Base-by-base conservation (phyloP, 2,797 vertebrate species). In the Carcharodon carcharias region DNA sequence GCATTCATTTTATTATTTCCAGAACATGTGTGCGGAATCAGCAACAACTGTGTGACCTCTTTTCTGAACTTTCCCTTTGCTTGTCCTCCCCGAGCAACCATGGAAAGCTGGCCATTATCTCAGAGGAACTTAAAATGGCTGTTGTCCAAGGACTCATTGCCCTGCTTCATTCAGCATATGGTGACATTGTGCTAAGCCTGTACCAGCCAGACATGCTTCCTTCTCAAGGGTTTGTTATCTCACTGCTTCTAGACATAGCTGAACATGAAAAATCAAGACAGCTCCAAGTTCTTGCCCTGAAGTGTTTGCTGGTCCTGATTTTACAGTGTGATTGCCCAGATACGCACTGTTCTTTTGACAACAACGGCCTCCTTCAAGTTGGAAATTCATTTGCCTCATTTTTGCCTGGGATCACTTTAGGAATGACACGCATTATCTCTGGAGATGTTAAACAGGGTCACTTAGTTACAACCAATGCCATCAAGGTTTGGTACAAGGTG, bases 381-480 rank as follows among this genome's bases (percentile, higher is more conserved):
- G 99, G 99, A 71, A 97, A 97, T 88, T 96, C 98, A 28, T 97
- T 99, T 97, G 99, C 99, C n/a, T 98, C 99, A 0, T 99, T 99
- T 97, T 96, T 99, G 96, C 99, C 99, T 0, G 99, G 99, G 54
- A 97, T 99, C 96, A 98, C 98, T 45, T 97, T 97, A 1, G 77
- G 98, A 0, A 96, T 98, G 80, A 97, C 98, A 73, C 98, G 98
- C 96, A 97, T 99, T 91, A 98, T 99, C 87, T 98, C 98, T 0
- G 99, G 98, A 96, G 99, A 99, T 96, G 96, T 98, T 96, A 99
- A 98, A 96, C 99, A 99, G 97, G 99, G 99, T 28, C 98, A 99
- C 89, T 97, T 96, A 80, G 96, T 99, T 67, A 97, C 98, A 0
- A 97, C 98, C 40, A 97, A 96, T 96, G 98, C 99, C 87, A 97